These are phyloP conservation scores for Temnothorax nylanderi DNA, from an alignment of 1,140 invertebrate species.

Conservation along the genomic window DNA sequence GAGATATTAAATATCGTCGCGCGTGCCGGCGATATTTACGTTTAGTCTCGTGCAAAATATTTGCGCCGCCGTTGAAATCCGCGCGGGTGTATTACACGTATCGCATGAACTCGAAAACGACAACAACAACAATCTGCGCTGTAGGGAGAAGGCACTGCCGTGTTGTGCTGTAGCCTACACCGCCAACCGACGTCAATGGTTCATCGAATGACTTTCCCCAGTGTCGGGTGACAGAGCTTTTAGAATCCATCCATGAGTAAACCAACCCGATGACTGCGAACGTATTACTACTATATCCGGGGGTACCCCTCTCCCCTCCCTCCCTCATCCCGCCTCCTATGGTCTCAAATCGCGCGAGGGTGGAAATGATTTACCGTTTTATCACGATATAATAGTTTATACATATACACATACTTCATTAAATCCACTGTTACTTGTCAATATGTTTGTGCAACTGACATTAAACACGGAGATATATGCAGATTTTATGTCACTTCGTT, in stretches of 20 bases:
- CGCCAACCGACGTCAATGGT: conserved; percentile 24
- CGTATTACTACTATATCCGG: conserved; percentile 59
- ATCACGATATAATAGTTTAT: neutral
- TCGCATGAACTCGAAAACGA: conserved; percentile 31
- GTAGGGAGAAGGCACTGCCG: conserved; percentile 10
- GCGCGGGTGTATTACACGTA: conserved; percentile 36
- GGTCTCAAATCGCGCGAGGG: conserved; percentile 10
- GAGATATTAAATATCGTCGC: conserved; percentile 57
- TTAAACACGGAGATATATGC: neutral
- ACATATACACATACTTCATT: neutral
- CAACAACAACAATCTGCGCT: conserved; percentile 47
- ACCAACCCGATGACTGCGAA: conserved; percentile 66
- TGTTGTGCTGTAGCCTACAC: conserved; percentile 27
- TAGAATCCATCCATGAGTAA: conserved; percentile 67
- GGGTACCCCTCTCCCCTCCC: neutral
- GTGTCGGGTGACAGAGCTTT: conserved; percentile 70
- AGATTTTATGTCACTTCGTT: neutral
- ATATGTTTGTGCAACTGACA: neutral
- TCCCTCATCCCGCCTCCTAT: too few relatives aligned
- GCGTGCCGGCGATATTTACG: conserved; percentile 63
- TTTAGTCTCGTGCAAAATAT: conserved; percentile 72
- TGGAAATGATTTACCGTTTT: conserved; percentile 51
- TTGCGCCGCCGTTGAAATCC: conserved; percentile 34
- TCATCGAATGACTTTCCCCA: conserved; percentile 62
- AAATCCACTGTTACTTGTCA: conserved; percentile 9